phyloP scores from a whole-genome alignment of 1,140 invertebrate species.

The Heliconius hewitsoni region DNA sequence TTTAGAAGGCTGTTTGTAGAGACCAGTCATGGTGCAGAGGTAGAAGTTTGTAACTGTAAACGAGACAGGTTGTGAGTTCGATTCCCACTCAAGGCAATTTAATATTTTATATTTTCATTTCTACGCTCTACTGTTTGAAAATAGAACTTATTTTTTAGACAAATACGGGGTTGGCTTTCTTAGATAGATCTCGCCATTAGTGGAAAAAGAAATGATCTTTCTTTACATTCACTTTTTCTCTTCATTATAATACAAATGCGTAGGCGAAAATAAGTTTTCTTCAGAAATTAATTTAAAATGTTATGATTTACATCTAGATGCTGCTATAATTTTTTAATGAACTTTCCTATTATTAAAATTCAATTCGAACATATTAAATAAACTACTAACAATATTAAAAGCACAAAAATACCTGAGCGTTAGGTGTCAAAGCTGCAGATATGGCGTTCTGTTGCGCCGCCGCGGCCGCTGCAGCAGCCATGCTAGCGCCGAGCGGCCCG shows the following conservation, averaged over 20 bases:
- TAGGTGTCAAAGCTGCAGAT: conserved; percentile 66
- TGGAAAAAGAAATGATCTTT: background rate
- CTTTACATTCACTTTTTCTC: background rate
- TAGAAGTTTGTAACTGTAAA: no score
- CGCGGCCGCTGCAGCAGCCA: conserved; percentile 72
- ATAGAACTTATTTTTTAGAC: background rate
- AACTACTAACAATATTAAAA: background rate
- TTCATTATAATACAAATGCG: background rate
- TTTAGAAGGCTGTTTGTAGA: no score
- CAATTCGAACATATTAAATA: background rate
- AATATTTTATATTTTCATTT: no score
- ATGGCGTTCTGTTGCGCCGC: conserved; percentile 74
- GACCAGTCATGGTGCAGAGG: no score
- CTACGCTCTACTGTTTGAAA: no score
- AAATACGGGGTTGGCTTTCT: background rate
- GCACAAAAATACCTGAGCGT: conserved; percentile 58
- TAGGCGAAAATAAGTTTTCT: background rate
- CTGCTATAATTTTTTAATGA: background rate
- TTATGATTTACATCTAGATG: no score
- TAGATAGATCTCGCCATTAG: background rate
- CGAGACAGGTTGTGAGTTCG: no score
- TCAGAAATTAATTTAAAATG: no score
- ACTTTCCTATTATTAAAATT: conserved; percentile 2
- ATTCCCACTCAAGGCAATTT: no score
- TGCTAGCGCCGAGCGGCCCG: conserved; percentile 71